Evolutionary conservation across 2,113 vertebrate species (phyloP).

Genomic region (Gadus macrocephalus): DNA sequence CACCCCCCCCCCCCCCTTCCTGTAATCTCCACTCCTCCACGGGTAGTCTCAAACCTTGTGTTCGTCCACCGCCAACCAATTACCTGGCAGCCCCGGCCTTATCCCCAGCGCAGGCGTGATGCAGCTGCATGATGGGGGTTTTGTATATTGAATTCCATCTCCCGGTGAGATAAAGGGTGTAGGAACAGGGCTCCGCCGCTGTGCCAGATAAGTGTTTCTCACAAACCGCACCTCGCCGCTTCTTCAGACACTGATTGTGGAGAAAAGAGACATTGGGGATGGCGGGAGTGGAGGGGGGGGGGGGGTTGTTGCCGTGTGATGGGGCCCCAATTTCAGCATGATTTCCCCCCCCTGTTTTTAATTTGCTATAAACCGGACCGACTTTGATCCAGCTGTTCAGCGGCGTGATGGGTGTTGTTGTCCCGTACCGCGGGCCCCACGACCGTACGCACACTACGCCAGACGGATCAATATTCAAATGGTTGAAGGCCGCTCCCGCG

Average conservation of each 20-base stretch:
- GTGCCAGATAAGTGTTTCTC: conserved; percentile 80
- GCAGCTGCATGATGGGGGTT: conserved; percentile 85
- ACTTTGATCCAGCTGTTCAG: conserved; percentile 39
- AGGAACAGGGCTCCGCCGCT: conserved; percentile 85
- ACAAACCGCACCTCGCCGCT: conserved; percentile 69
- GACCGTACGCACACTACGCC: too few relatives aligned
- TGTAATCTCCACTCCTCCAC: conserved; percentile 73
- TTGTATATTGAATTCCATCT: conserved; percentile 92
- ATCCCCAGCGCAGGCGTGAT: conserved; percentile 87
- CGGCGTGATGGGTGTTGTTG: conserved; percentile 24
- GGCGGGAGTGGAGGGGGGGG: conserved; percentile 47
- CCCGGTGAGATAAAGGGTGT: conserved; percentile 84
- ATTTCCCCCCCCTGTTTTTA: conserved; percentile 65
- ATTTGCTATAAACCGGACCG: conserved; percentile 58
- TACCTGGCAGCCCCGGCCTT: conserved; percentile 89
- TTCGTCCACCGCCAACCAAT: conserved; percentile 83
- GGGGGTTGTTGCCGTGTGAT: conserved; percentile 48
- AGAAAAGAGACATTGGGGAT: conserved; percentile 74
- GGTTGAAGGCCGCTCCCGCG: conserved; percentile 22
- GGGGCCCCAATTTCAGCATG: conserved; percentile 65
- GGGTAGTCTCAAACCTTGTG: conserved; percentile 77
- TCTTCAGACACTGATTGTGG: conserved; percentile 76
- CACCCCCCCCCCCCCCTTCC: conserved; percentile 62
- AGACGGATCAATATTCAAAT: conserved; percentile 48
- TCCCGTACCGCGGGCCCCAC: conserved; percentile 16